phyloP scores from a whole-genome alignment of 64 coral and sea anemone genomes.

The Pocillopora damicornis region DNA sequence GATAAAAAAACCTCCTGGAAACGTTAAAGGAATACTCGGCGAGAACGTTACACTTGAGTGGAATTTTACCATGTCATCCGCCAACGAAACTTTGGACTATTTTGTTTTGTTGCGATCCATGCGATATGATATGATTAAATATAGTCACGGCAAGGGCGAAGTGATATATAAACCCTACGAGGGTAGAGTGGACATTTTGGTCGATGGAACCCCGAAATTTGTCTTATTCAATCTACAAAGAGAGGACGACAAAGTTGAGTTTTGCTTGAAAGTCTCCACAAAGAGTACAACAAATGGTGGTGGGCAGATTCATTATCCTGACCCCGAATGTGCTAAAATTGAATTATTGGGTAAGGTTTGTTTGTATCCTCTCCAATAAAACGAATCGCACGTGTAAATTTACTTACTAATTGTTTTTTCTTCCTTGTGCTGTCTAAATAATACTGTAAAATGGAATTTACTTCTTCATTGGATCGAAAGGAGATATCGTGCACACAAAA shows the following conservation, averaged over 20 bases:
- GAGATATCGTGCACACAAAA: not conserved
- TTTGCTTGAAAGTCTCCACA: not conserved
- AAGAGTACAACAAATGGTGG: not conserved
- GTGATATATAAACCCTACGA: not conserved
- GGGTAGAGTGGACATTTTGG: not conserved
- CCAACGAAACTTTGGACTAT: not conserved
- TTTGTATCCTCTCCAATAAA: too few species aligned
- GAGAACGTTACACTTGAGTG: slow-evolving; percentile 14
- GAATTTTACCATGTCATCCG: not conserved
- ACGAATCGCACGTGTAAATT: too few species aligned
- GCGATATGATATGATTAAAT: not conserved
- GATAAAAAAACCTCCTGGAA: not conserved
- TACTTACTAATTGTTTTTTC: too few species aligned
- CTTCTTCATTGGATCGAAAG: not conserved
- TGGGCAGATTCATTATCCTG: not conserved
- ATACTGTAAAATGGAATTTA: too few species aligned
- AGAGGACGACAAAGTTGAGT: not conserved
- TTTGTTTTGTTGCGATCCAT: not conserved
- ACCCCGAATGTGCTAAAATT: not conserved
- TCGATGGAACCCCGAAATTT: not conserved
- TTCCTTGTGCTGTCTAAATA: too few species aligned
- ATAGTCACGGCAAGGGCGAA: not conserved
- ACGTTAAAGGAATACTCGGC: slow-evolving; percentile 8
- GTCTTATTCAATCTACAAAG: not conserved
- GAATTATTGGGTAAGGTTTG: not conserved